Evolutionary conservation across 2,113 vertebrate genomes (phyloP), one percentile per base, ranked within the genome.

Genomic region (Polypterus bichir): DNA sequence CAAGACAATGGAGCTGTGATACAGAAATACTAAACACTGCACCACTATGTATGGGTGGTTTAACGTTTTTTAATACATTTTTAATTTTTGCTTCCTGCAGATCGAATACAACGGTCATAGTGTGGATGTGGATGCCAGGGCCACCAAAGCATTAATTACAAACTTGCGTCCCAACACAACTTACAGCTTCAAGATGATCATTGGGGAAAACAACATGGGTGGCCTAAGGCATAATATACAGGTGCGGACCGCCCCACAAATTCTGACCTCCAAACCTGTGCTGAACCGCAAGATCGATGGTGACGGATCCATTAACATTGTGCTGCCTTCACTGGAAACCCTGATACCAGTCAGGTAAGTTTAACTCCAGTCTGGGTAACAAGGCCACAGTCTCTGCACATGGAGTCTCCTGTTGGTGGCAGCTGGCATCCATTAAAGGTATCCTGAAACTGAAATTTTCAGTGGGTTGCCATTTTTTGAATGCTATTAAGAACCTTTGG

Each of bases 71-170:
- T 27, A 27, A 27, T 44, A 9, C 48, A 10, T 4, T n/a, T 5
- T 9, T n/a, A 6, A 8, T 47, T 44, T 44, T 45, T 3, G 3
- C 66, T 10, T 27, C 46, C 44, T 51, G 0, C 76, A 99, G 96
- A 93, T 99, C 68, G 93, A 97, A 70, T 95, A 96, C 73, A 93
- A 88, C 0, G 88, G 86, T 58, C 88, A 91, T 64, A 92, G 90
- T 0, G 79, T 97, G 27, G 92, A 93, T 0, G 88, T 97, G 59
- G 96, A 98, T 0, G 95, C 93, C 9, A 79, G 87, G 6, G 82
- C 85, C 70, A 87, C 91, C 78, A 93, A 88, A 74, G 90, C 86
- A 4, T 83, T 95, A 53, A 87, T 99, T 74, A 90, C 88, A 4
- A 87, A 87, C 66, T 79, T 99, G 59, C 88, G 81, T 68, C 88